phyloP scores from a whole-genome alignment of 1,140 invertebrate genomes.

The Heliconius congener region DNA sequence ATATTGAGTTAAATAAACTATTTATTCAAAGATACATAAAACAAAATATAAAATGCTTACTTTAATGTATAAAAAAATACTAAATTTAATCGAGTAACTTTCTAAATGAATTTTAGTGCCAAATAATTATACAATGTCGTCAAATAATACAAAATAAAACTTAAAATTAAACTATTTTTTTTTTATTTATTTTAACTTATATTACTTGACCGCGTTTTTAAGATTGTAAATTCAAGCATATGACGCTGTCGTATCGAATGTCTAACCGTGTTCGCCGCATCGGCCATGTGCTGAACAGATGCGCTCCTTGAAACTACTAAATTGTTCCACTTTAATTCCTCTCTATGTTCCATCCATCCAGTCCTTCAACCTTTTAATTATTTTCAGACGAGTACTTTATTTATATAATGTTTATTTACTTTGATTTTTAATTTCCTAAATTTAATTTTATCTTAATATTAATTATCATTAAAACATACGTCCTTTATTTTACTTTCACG shows the following conservation, averaged over 20 bases:
- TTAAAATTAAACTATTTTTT: background rate
- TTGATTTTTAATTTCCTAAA: background rate
- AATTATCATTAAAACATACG: too few relatives aligned
- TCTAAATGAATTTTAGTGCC: too few relatives aligned
- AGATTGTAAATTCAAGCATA: slow-evolving; percentile 56
- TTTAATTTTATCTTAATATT: too few relatives aligned
- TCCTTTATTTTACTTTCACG: too few relatives aligned
- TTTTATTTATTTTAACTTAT: slow-evolving; percentile 8
- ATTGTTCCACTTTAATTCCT: slow-evolving; percentile 48
- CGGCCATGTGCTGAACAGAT: slow-evolving; percentile 74
- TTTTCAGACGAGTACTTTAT: slow-evolving; percentile 19
- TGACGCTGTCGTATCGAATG: slow-evolving; percentile 63
- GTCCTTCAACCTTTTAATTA: slow-evolving; percentile 28
- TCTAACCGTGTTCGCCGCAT: slow-evolving; percentile 49
- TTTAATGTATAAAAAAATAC: too few relatives aligned
- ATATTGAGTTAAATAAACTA: background rate
- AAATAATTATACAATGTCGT: too few relatives aligned
- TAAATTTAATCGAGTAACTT: too few relatives aligned
- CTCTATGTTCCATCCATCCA: slow-evolving; percentile 21
- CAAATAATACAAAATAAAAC: too few relatives aligned
- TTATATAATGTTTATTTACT: background rate
- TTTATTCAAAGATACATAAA: background rate
- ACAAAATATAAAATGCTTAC: too few relatives aligned
- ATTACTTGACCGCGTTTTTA: slow-evolving; percentile 63
- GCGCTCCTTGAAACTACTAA: slow-evolving; percentile 51